A percentile compares a stretch with the other conserved stretches of the same genome.
Conservation (phyloP, 1,140 invertebrate species). For the Nephila pilipes region DNA sequence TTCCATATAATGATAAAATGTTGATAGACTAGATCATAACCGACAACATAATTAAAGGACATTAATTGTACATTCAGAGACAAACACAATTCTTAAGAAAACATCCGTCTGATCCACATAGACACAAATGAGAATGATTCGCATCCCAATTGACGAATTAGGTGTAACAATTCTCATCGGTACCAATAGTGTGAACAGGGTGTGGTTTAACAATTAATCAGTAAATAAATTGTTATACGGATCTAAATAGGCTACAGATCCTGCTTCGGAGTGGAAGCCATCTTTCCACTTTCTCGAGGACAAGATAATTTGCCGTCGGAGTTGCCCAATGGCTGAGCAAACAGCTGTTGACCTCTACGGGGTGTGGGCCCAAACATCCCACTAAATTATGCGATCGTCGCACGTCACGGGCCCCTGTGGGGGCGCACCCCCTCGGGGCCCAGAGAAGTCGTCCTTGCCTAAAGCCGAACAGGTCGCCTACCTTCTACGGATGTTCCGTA, state of each 20-base stretch:
- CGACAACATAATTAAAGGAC: too few species aligned
- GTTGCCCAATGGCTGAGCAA: slow-evolving; percentile 17
- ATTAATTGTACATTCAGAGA: too few species aligned
- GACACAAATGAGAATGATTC: background rate
- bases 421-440: slow-evolving; percentile 38
- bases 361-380: slow-evolving; percentile 37
- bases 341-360: slow-evolving; percentile 41
- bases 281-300: background rate
- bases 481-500: background rate
- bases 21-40: too few species aligned
- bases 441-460: slow-evolving; percentile 47
- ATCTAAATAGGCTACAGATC: background rate
- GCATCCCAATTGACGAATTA: background rate
- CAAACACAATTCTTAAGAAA: too few species aligned
- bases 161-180: background rate
- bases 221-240: background rate
- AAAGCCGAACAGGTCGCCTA: slow-evolving; percentile 41
- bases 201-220: background rate
- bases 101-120: background rate
- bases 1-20: too few species aligned
- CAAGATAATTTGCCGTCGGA: background rate
- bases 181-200: background rate
- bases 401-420: slow-evolving; percentile 34
- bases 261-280: background rate
- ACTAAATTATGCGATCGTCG: slow-evolving; percentile 47